phyloP scores from a whole-genome alignment of 2,113 vertebrate genomes.

The Furnarius figulus region DNA sequence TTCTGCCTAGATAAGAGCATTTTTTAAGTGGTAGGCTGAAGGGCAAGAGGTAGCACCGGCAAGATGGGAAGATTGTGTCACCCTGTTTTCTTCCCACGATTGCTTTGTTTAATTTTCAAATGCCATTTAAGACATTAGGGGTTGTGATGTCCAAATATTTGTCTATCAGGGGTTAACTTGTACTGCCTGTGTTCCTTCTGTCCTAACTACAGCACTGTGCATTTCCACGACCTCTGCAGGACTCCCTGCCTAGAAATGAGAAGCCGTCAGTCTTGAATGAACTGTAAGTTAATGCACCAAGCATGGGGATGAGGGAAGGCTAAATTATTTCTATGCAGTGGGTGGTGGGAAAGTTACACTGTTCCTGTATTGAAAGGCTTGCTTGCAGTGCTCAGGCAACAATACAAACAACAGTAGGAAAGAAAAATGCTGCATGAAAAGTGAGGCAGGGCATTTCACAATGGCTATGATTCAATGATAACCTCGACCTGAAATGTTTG shows the following conservation, averaged over 20 bases:
- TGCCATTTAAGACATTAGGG: not conserved
- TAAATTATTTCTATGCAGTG: not conserved
- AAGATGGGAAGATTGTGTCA: not conserved
- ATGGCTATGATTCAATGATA: not conserved
- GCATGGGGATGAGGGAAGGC: not conserved
- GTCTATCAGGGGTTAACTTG: not conserved
- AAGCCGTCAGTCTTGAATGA: not conserved
- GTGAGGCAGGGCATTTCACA: not conserved
- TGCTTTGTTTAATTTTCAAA: not conserved
- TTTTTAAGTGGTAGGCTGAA: not conserved
- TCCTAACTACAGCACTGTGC: not conserved
- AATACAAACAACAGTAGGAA: not conserved
- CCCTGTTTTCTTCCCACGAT: not conserved
- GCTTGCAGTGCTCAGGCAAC: not conserved
- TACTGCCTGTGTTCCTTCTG: not conserved
- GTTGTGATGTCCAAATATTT: not conserved
- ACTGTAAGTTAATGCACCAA: not conserved
- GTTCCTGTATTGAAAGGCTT: not conserved
- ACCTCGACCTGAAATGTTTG: not conserved
- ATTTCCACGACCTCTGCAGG: not conserved
- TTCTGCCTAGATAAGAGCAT: not conserved
- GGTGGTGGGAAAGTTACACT: not conserved
- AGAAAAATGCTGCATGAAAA: not conserved
- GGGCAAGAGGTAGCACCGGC: not conserved
- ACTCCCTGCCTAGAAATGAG: not conserved